phyloP scores from a whole-genome alignment of 2,113 vertebrate genomes.

The Serinus canaria region DNA sequence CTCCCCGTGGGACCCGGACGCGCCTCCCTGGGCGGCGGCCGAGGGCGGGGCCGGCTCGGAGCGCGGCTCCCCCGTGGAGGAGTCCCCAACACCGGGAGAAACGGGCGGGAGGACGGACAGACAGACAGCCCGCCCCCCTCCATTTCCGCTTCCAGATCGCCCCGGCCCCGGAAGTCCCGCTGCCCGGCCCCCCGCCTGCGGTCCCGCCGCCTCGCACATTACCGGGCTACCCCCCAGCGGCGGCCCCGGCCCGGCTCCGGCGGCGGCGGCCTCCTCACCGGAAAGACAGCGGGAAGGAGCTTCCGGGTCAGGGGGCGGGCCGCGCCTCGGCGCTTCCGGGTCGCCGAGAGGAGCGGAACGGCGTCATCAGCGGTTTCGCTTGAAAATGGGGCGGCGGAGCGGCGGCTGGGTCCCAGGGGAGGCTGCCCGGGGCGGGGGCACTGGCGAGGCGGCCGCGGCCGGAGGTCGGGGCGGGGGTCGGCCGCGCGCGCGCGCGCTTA shows the following conservation, averaged over 20 bases:
- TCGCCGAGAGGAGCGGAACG: neutral
- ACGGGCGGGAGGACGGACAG: neutral
- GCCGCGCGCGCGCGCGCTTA: too few species aligned
- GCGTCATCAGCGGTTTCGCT: neutral
- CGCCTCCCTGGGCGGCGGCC: neutral
- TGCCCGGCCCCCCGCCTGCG: neutral
- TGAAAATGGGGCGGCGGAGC: neutral
- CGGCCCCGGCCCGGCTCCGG: slow-evolving; percentile 36
- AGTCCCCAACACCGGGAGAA: neutral
- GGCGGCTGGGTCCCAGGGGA: too few species aligned
- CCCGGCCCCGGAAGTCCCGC: slow-evolving; percentile 43
- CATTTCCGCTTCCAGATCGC: slow-evolving; percentile 61
- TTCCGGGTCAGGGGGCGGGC: slow-evolving; percentile 41
- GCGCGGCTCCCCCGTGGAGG: neutral
- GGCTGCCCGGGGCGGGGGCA: too few species aligned
- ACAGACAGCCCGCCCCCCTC: slow-evolving; percentile 28
- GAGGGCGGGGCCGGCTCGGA: neutral
- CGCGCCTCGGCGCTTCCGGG: neutral
- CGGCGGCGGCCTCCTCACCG: slow-evolving; percentile 52
- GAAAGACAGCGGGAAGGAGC: slow-evolving; percentile 20
- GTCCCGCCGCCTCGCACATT: slow-evolving; percentile 12
- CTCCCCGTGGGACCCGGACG: neutral
- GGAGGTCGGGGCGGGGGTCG: too few species aligned
- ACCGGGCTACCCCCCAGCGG: slow-evolving; percentile 30
- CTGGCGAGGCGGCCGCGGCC: too few species aligned